Percentiles rank a stretch among this genome's conserved stretches.
phyloP scores from a whole-genome alignment of 2,888 invertebrate genomes.

The Tyria jacobaeae region DNA sequence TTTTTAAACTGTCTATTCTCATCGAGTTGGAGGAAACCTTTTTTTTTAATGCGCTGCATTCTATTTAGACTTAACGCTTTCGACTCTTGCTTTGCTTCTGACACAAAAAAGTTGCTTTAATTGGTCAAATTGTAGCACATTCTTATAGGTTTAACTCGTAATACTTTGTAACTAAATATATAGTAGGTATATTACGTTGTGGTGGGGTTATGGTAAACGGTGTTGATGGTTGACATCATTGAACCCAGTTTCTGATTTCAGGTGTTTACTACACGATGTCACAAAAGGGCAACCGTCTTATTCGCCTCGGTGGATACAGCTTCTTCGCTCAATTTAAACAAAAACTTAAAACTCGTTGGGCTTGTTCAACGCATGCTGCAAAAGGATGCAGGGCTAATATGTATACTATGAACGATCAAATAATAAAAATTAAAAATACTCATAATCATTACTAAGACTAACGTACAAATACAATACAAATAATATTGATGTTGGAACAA shows the following conservation, averaged over 20 bases:
- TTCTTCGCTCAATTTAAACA: slow-evolving; percentile 17
- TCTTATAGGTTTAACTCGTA: neutral
- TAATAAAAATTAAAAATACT: slow-evolving; percentile 14
- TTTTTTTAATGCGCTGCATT: too few species aligned
- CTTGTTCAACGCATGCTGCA: slow-evolving; percentile 21
- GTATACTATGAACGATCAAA: slow-evolving; percentile 16
- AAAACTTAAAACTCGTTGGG: slow-evolving; percentile 20
- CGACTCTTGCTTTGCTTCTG: too few species aligned
- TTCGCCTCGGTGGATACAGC: slow-evolving; percentile 16
- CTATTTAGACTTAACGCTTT: too few species aligned
- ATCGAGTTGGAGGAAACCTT: too few species aligned
- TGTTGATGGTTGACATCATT: neutral
- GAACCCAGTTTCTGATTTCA: slow-evolving; percentile 15
- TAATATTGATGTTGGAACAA: neutral
- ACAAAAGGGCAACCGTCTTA: slow-evolving; percentile 23
- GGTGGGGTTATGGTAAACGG: neutral
- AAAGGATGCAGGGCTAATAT: slow-evolving; percentile 19
- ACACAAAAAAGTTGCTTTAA: neutral
- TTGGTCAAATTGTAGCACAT: neutral
- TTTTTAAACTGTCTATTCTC: too few species aligned
- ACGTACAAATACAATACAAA: too few species aligned
- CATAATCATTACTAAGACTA: slow-evolving; percentile 16
- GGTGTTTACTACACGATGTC: slow-evolving; percentile 20
- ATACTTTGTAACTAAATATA: neutral
- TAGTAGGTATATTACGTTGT: neutral